Base-by-base conservation (phyloP, 2,888 invertebrate genomes). In the Mimas tiliae region DNA sequence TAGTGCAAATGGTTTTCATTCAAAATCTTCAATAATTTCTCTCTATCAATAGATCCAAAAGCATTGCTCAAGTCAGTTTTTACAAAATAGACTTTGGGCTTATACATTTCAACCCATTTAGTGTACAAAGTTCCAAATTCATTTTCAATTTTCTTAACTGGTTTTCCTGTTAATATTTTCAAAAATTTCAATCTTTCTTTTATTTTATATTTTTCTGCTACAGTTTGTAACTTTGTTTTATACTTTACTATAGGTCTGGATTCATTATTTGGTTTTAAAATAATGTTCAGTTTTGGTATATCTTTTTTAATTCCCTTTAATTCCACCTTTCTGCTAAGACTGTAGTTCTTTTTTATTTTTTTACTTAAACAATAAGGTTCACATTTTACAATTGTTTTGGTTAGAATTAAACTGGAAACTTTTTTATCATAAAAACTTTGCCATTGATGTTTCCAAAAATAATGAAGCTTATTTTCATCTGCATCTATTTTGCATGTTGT, bases 31-130 rank as follows among this genome's bases (percentile, higher is more conserved):
- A 85, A 72, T 38, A 94, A 76, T 65, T 83, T 83, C 6, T 81
- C 78, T 73, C 81, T 89, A 69, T 88, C 84, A 33, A 94, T 89
- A n/a, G 86, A 88, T 1, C 94, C 94, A 84, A 94, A 94, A 12
- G 94, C 94, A 83, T 94, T 91, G 62, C 85, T 88, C 0, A 94
- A 81, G 74, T 94, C 94, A 6, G 89, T 84, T 79, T 92, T 94
- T 0, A 94, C 78, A 74, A 93, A 94, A 77, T 90, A 94, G 16
- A 94, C 79, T 74, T 83, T 86, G 16, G 94, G 93, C 69, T 85
- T 83, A 62, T 84, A 81, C 6, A 74, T 69, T 50, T 75, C 71
- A 3, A 82, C n/a, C 94, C 94, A 94, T 50, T 83, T 79, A 11
- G 69, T 58, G 68, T 86, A 79, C 8, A 93, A 71, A 9, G 62